Conservation (phyloP, 2,113 vertebrate species). For the Tamias sibiricus region DNA sequence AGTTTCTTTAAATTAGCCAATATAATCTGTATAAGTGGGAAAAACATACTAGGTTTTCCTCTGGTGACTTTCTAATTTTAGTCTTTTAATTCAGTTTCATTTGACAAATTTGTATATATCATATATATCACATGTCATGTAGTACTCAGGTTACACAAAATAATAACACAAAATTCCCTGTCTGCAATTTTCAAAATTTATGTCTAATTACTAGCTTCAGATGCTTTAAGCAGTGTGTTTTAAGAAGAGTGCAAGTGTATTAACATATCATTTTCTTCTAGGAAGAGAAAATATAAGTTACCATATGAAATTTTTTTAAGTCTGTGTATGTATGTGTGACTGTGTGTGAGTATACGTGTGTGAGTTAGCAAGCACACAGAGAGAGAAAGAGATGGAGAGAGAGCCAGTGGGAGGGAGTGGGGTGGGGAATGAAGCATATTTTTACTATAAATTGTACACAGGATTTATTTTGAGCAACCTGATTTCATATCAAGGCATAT, state of each 20-base stretch:
- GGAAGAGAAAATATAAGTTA: neutral
- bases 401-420: neutral
- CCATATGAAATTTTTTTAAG: neutral
- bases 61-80: neutral
- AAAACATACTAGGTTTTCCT: neutral
- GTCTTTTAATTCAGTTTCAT: neutral
- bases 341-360: too few species aligned
- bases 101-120: conserved; percentile 3
- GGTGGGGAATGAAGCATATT: neutral
- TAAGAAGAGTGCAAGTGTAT: neutral
- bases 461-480: conserved; percentile 58
- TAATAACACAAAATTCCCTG: neutral
- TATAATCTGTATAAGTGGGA: neutral
- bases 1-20: neutral
- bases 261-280: neutral
- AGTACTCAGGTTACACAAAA: neutral
- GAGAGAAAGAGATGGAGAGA: neutral
- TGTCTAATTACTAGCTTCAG: neutral
- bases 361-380: neutral
- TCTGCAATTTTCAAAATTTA: neutral
- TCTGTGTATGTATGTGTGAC: neutral
- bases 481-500: neutral
- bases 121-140: neutral
- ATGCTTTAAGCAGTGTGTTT: neutral
- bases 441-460: neutral